phyloP scores from a whole-genome alignment of 2,113 vertebrate genomes.

The Acrocephalus kingi region DNA sequence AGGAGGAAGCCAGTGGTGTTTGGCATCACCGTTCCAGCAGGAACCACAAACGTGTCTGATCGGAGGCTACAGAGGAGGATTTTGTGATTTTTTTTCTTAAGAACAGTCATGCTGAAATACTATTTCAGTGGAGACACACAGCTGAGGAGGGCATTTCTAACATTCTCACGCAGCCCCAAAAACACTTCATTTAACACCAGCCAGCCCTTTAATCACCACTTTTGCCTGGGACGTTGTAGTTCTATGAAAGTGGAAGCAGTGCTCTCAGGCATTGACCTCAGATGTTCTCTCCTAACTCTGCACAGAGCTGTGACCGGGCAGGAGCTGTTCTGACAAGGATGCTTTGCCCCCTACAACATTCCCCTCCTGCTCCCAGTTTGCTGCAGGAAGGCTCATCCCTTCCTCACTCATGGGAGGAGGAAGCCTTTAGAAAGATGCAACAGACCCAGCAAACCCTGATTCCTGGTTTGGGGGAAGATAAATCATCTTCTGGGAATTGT shows the following conservation, averaged over 20 bases:
- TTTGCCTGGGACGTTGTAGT: background rate
- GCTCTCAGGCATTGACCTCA: background rate
- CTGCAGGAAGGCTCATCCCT: background rate
- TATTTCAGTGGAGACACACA: background rate
- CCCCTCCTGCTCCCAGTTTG: background rate
- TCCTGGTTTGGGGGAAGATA: background rate
- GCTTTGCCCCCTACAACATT: too few species aligned
- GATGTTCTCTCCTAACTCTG: background rate
- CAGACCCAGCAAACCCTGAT: fast-evolving
- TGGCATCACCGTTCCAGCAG: background rate
- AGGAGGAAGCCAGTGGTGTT: background rate
- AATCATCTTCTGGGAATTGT: slow-evolving; percentile 2
- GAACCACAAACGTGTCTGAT: background rate
- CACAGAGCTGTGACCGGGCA: background rate
- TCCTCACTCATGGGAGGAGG: background rate
- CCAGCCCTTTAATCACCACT: background rate
- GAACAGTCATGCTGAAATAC: background rate
- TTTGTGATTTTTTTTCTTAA: background rate
- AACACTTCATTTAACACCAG: background rate
- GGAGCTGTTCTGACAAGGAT: background rate
- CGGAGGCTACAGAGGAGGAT: background rate
- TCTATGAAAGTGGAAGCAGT: background rate
- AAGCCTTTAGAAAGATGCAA: fast-evolving
- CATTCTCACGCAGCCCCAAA: background rate
- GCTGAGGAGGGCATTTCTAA: background rate